These are phyloP conservation scores for Picathartes gymnocephalus DNA, from an alignment of 2,113 vertebrate genomes.

Conservation along the genomic window DNA sequence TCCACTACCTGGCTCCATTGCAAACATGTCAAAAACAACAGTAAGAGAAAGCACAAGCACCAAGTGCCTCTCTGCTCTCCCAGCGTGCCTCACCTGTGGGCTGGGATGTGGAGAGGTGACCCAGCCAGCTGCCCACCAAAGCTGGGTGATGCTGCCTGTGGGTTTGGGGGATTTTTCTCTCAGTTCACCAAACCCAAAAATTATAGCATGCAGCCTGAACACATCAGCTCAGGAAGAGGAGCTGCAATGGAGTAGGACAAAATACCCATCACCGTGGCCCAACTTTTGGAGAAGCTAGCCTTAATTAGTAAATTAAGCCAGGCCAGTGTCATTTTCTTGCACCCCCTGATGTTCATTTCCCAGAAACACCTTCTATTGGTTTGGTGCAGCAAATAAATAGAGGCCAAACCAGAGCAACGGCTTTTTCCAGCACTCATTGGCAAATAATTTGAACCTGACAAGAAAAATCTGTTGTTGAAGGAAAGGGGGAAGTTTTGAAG, in stretches of 20 bases:
- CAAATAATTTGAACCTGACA: conserved; percentile 24
- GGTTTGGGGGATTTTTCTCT: not conserved
- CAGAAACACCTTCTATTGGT: conserved; percentile 18
- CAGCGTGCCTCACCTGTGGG: not conserved
- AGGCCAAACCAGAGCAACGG: not conserved
- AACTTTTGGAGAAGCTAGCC: not conserved
- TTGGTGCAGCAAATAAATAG: not conserved
- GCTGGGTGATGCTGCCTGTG: not conserved
- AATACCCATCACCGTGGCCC: accelerated
- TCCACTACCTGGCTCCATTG: conserved; percentile 30
- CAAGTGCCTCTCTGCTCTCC: not conserved
- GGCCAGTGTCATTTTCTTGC: not conserved
- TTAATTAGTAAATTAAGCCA: not conserved
- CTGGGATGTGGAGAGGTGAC: not conserved
- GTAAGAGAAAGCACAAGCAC: not conserved
- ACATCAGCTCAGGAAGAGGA: not conserved
- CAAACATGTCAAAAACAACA: not conserved
- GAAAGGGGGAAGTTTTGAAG: conserved; percentile 24
- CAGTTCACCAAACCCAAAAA: not conserved
- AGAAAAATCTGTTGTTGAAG: conserved; percentile 39
- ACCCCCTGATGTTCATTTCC: not conserved
- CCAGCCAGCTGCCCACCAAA: not conserved
- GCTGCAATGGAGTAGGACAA: not conserved
- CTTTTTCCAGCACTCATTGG: conserved; percentile 7
- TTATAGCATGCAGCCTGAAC: not conserved